Evolutionary conservation across 2,888 invertebrate species (phyloP).

Genomic region (Chrysolina haemoptera): DNA sequence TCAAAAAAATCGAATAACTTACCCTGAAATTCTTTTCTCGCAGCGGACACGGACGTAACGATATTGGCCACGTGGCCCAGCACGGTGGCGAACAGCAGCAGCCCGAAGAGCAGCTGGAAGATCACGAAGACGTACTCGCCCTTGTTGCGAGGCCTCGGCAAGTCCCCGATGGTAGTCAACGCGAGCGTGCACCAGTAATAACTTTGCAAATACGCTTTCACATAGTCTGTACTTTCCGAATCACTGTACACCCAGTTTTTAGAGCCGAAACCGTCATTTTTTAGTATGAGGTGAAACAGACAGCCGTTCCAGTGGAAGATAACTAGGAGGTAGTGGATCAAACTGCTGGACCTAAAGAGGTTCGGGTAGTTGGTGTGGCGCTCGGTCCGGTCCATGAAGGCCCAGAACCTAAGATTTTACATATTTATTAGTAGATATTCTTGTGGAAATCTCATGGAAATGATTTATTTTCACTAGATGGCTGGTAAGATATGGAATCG

Average conservation of each 20-base stretch:
- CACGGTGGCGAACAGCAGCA: conserved; percentile 95
- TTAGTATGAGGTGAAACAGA: conserved; percentile 96
- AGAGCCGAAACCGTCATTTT: conserved; percentile 95
- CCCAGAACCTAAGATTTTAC: conserved; percentile 90
- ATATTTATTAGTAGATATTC: too few relatives aligned
- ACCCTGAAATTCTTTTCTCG: conserved; percentile 99
- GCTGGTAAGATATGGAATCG: too few relatives aligned
- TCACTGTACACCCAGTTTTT: conserved; percentile 92
- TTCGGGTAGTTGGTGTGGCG: conserved; percentile 99
- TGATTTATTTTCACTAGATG: too few relatives aligned
- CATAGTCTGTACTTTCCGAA: conserved; percentile 88
- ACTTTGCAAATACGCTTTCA: conserved; percentile 96
- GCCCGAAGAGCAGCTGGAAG: conserved; percentile 92
- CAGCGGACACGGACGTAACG: conserved; percentile 97
- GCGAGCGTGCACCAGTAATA: conserved; percentile 99
- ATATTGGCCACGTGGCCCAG: conserved; percentile 98
- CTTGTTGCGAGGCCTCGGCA: conserved; percentile 93
- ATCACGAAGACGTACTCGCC: conserved; percentile 97
- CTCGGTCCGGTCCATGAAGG: conserved; percentile 98
- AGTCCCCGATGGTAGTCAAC: conserved; percentile 94
- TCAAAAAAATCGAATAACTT: conserved; percentile 65
- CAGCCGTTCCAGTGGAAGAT: conserved; percentile 99
- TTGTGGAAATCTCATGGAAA: too few relatives aligned
- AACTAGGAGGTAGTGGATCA: conserved; percentile 96
- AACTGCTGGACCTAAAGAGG: conserved; percentile 91